Percentiles rank a stretch among this genome's conserved stretches.
These are phyloP conservation scores for Mythimna albipuncta DNA, from an alignment of 2,888 invertebrate genomes.

Conservation along the genomic window DNA sequence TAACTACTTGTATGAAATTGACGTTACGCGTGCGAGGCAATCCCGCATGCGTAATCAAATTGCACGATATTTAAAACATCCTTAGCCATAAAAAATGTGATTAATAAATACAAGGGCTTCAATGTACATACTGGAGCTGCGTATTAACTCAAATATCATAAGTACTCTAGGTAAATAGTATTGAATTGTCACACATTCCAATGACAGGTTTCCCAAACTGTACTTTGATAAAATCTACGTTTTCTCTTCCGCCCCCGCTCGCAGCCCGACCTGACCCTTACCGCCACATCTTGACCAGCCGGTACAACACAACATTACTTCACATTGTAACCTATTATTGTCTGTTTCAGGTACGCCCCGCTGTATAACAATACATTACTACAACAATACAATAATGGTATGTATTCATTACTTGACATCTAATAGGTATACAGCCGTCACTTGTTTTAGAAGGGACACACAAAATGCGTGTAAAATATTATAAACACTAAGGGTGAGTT, in stretches of 20 bases:
- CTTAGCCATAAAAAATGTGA: too few species aligned
- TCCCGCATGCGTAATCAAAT: too few species aligned
- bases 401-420: conserved; percentile 31
- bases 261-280: conserved; percentile 1
- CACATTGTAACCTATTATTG: conserved; percentile 42
- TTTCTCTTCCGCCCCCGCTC: conserved; percentile 12
- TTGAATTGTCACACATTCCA: too few species aligned
- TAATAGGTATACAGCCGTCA: conserved; percentile 1
- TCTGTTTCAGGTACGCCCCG: conserved; percentile 56
- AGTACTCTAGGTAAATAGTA: too few species aligned
- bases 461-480: background rate
- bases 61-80: too few species aligned
- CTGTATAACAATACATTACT: conserved; percentile 34
- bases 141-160: too few species aligned
- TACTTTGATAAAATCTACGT: background rate
- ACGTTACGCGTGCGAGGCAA: too few species aligned
- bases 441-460: conserved; percentile 20
- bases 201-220: too few species aligned
- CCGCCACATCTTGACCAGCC: conserved; percentile 1
- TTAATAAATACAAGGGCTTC: too few species aligned
- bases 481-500: conserved; percentile 3
- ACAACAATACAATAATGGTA: conserved; percentile 20
- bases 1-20: too few species aligned
- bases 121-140: too few species aligned
- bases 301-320: conserved; percentile 16